These are phyloP conservation scores for Campoplex capitator DNA, from an alignment of 2,888 invertebrate genomes.

Conservation along the genomic window DNA sequence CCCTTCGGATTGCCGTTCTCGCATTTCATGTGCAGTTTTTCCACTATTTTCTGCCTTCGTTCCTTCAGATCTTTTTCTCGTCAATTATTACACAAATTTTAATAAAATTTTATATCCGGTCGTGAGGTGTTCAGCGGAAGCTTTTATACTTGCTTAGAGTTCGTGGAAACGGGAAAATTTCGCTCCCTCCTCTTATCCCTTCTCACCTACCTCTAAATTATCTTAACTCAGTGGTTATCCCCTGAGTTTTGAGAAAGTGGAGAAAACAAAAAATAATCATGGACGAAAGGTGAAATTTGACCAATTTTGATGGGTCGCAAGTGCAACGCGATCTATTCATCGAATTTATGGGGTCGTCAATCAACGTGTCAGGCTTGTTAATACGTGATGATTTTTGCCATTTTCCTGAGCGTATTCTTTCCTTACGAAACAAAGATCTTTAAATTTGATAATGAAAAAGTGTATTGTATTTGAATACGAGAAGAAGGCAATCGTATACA, in stretches of 20 bases:
- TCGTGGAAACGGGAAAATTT: neutral
- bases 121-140: neutral
- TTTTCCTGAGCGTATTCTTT: neutral
- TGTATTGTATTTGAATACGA: neutral
- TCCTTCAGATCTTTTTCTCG: neutral
- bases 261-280: neutral
- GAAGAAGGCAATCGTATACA: neutral
- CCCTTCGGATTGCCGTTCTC: conserved; percentile 16
- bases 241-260: neutral
- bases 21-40: conserved; percentile 20
- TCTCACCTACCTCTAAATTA: neutral
- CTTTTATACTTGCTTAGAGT: neutral
- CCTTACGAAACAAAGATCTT: neutral
- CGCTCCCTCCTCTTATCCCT: neutral
- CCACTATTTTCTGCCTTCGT: neutral
- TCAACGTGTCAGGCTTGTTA: conserved; percentile 10
- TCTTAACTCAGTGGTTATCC: neutral
- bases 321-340: conserved; percentile 36
- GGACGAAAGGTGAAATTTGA: conserved; percentile 29
- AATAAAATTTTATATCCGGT: neutral
- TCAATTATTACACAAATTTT: neutral
- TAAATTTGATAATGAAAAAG: neutral
- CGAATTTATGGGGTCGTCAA: conserved; percentile 7
- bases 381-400: neutral
- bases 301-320: neutral